Percentiles rank a stretch among this genome's conserved stretches.
phyloP scores from a whole-genome alignment of 2,888 invertebrate genomes.

The Hoplodrina ambigua region DNA sequence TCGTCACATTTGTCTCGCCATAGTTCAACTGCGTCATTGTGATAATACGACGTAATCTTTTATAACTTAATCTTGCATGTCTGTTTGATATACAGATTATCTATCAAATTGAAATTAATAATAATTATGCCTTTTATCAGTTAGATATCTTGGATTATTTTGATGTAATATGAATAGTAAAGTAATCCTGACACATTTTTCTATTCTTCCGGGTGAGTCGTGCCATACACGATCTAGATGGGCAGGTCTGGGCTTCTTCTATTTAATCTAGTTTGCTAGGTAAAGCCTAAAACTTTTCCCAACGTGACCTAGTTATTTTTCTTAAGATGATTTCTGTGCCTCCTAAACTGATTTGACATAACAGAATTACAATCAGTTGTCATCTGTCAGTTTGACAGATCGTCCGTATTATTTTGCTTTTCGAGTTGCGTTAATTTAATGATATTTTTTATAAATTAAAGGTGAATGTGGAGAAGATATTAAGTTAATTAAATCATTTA shows the following conservation, averaged over 20 bases:
- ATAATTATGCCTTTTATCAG: no score
- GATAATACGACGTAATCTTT: neutral
- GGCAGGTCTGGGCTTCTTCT: neutral
- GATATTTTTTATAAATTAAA: neutral
- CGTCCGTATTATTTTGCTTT: constrained; percentile 15
- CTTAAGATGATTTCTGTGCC: constrained; percentile 3
- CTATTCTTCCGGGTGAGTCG: no score
- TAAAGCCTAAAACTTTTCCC: neutral
- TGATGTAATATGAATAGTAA: no score
- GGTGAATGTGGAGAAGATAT: neutral
- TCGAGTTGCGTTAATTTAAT: neutral
- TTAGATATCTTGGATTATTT: no score
- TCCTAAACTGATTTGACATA: no score
- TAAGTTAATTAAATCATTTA: neutral
- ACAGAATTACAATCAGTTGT: neutral
- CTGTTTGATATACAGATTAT: neutral
- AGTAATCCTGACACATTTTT: neutral
- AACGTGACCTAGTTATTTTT: neutral
- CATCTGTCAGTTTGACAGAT: constrained; percentile 23
- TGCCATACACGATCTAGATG: neutral
- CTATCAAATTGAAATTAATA: neutral
- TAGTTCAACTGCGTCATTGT: neutral
- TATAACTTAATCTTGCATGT: neutral
- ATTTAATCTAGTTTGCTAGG: no score
- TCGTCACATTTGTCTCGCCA: neutral